Evolutionary conservation across 2,113 vertebrate genomes (phyloP).

Genomic region (Tor tambroides): DNA sequence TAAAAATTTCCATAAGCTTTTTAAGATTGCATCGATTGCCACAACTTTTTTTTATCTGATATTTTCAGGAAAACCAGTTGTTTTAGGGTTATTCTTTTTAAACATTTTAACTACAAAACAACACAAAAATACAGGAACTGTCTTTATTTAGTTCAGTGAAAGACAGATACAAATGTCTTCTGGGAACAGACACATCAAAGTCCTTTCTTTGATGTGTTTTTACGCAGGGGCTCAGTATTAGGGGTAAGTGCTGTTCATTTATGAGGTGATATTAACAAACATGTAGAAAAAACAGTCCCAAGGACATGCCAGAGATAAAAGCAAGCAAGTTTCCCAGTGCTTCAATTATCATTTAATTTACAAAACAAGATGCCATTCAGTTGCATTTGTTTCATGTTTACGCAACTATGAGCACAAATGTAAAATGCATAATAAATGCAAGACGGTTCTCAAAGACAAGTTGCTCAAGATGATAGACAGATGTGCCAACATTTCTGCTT

Average conservation of each 20-base stretch:
- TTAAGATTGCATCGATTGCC: not conserved
- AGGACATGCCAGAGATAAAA: slow-evolving; percentile 20
- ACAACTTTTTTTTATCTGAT: not conserved
- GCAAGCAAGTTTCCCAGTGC: not conserved
- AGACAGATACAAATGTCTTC: slow-evolving; percentile 20
- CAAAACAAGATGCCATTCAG: not conserved
- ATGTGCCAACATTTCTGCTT: not conserved
- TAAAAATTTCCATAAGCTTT: not conserved
- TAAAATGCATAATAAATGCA: not conserved
- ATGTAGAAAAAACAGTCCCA: not conserved
- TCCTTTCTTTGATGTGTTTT: slow-evolving; percentile 30
- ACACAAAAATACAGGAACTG: not conserved
- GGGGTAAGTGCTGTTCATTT: slow-evolving; percentile 16
- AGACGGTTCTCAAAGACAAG: not conserved
- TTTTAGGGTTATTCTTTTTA: not conserved
- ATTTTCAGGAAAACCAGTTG: not conserved
- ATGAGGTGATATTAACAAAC: not conserved
- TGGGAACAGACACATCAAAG: slow-evolving; percentile 34
- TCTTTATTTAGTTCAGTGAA: slow-evolving; percentile 35
- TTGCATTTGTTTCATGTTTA: not conserved
- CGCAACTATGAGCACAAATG: not conserved
- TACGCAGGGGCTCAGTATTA: not conserved
- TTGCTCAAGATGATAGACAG: not conserved
- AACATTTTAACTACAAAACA: not conserved
- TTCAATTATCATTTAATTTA: not conserved